These are phyloP conservation scores for Chlorodrepanis virens DNA, from an alignment of 2,113 vertebrate genomes.

Conservation along the genomic window DNA sequence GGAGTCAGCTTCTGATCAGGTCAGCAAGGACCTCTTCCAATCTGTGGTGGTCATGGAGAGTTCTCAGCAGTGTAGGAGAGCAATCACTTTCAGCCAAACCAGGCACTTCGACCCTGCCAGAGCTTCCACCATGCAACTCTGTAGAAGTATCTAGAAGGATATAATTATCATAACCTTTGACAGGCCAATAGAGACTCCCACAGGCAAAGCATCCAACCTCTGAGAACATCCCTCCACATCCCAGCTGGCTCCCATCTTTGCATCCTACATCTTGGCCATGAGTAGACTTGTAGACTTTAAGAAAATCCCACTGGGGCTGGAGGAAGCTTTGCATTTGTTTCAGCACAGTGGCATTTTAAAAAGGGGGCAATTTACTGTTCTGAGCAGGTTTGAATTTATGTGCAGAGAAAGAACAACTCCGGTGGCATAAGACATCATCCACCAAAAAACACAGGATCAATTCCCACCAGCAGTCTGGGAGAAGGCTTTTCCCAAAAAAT, in stretches of 20 bases:
- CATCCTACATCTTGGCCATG: background rate
- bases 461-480: background rate
- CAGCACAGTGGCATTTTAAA: background rate
- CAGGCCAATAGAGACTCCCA: background rate
- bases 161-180: background rate
- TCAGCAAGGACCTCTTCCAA: background rate
- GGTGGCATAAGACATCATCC: background rate
- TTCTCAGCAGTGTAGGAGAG: background rate
- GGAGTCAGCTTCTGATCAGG: background rate
- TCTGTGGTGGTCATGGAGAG: background rate
- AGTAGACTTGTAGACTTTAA: background rate
- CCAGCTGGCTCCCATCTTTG: background rate
- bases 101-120: background rate
- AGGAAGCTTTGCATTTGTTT: background rate
- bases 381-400: background rate
- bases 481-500: background rate
- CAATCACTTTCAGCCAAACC: background rate
- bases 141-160: background rate
- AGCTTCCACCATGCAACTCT: background rate
- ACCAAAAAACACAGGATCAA: background rate
- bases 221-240: background rate
- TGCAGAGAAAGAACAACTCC: background rate
- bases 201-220: background rate
- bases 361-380: background rate
- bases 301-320: background rate